Evolutionary conservation across 1,140 invertebrate genomes (phyloP).

Genomic region (Olivierus martensii): DNA sequence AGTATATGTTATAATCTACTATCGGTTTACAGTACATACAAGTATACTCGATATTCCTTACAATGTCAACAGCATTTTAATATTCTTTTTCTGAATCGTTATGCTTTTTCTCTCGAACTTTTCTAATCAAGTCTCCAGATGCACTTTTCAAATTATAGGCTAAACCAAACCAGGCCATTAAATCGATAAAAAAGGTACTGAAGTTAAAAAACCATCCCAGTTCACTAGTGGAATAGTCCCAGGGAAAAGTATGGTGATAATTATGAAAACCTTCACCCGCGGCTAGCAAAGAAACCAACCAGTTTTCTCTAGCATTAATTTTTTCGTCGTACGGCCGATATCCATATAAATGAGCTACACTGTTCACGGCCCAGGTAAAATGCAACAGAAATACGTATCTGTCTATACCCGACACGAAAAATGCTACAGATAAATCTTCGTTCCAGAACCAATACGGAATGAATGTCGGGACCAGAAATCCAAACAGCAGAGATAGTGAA

Average conservation of each 20-base stretch:
- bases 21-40: too few relatives aligned
- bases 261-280: slow-evolving; percentile 50
- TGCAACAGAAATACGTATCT: slow-evolving; percentile 44
- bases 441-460: slow-evolving; percentile 75
- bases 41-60: too few relatives aligned
- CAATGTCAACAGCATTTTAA: too few relatives aligned
- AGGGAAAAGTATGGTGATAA: too few relatives aligned
- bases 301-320: slow-evolving; percentile 41
- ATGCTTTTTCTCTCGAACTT: too few relatives aligned
- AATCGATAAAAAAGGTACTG: slow-evolving; percentile 37
- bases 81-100: too few relatives aligned
- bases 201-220: slow-evolving; percentile 37
- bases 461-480: slow-evolving; percentile 50
- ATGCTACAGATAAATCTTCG: slow-evolving; percentile 34
- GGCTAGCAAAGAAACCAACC: slow-evolving; percentile 24
- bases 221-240: slow-evolving; percentile 63
- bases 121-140: too few relatives aligned
- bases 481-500: too few relatives aligned
- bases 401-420: slow-evolving; percentile 37
- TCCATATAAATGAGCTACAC: slow-evolving; percentile 83
- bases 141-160: slow-evolving; percentile 33
- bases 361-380: slow-evolving; percentile 35
- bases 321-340: slow-evolving; percentile 66
- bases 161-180: slow-evolving; percentile 30
- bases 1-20: too few relatives aligned